Conservation (phyloP, 2,888 invertebrate species). For the Camponotus fellah region DNA sequence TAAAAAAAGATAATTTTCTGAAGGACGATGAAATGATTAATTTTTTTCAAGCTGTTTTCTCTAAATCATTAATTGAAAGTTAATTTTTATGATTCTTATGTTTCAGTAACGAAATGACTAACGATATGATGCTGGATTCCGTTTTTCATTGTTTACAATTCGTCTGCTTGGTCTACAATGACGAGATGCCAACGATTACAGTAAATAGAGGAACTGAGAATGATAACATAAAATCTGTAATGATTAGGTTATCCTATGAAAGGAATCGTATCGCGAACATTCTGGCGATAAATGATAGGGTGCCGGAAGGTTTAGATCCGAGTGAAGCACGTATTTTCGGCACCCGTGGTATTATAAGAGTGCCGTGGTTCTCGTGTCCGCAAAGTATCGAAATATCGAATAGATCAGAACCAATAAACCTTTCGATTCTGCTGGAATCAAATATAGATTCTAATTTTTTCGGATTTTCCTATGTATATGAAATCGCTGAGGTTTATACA, state of each 20-base stretch:
- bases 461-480: slow-evolving; percentile 89
- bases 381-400: slow-evolving; percentile 89
- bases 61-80: slow-evolving; percentile 2
- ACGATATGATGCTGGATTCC: slow-evolving; percentile 91
- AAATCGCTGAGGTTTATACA: slow-evolving; percentile 92
- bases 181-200: slow-evolving; percentile 90
- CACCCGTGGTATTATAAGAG: slow-evolving; percentile 89
- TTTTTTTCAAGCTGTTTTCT: not conserved
- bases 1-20: not conserved
- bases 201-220: slow-evolving; percentile 82
- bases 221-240: slow-evolving; percentile 90
- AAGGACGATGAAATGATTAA: not conserved
- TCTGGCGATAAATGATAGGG: no score
- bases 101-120: slow-evolving; percentile 88
- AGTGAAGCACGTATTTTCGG: slow-evolving; percentile 88
- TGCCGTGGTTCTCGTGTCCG: slow-evolving; percentile 92
- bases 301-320: no score
- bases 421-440: slow-evolving; percentile 89
- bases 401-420: slow-evolving; percentile 87
- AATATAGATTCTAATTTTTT: slow-evolving; percentile 90
- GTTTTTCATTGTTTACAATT: slow-evolving; percentile 93
- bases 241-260: slow-evolving; percentile 90
- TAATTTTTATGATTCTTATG: slow-evolving; percentile 25
- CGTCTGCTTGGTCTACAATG: slow-evolving; percentile 90
- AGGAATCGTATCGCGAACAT: slow-evolving; percentile 72